A percentile compares a stretch with the other conserved stretches of the same genome.
phyloP scores from a whole-genome alignment of 2,888 invertebrate genomes.

The Leucophenga maculata region DNA sequence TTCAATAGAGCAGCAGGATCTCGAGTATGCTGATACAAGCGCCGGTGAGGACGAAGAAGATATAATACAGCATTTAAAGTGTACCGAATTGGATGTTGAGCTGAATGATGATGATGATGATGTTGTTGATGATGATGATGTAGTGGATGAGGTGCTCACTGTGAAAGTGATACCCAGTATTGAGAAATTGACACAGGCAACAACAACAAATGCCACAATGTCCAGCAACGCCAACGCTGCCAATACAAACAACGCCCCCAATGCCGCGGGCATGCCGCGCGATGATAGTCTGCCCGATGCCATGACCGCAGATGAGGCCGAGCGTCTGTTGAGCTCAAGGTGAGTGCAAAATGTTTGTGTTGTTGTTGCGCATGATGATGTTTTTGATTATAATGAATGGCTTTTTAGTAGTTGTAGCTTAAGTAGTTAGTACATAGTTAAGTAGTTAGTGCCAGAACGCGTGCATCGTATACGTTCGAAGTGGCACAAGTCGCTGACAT shows the following conservation, averaged over 20 bases:
- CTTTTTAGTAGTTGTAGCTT: too few species aligned
- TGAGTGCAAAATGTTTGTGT: constrained; percentile 69
- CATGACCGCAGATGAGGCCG: constrained; percentile 91
- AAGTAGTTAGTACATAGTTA: too few species aligned
- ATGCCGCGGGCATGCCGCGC: constrained; percentile 37
- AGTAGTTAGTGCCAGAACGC: too few species aligned
- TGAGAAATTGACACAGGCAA: constrained; percentile 12
- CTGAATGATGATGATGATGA: constrained; percentile 54
- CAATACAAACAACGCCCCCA: neutral
- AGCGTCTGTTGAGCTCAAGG: constrained; percentile 89
- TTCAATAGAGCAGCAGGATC: constrained; percentile 74
- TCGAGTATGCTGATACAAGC: constrained; percentile 76
- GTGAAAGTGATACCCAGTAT: constrained; percentile 31
- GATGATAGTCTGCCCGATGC: constrained; percentile 73
- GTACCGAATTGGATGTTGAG: constrained; percentile 71
- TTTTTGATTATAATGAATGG: too few species aligned
- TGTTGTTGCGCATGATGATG: too few species aligned
- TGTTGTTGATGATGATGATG: constrained; percentile 39
- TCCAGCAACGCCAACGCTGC: constrained; percentile 3
- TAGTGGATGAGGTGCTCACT: constrained; percentile 48
- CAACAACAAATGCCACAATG: neutral
- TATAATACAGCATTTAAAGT: constrained; percentile 72
- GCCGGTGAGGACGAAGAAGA: constrained; percentile 73
- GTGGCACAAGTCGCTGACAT: constrained; percentile 20
- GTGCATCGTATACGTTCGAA: neutral